phyloP scores from a whole-genome alignment of 1,140 invertebrate species.

The Steinernema khuongi region DNA sequence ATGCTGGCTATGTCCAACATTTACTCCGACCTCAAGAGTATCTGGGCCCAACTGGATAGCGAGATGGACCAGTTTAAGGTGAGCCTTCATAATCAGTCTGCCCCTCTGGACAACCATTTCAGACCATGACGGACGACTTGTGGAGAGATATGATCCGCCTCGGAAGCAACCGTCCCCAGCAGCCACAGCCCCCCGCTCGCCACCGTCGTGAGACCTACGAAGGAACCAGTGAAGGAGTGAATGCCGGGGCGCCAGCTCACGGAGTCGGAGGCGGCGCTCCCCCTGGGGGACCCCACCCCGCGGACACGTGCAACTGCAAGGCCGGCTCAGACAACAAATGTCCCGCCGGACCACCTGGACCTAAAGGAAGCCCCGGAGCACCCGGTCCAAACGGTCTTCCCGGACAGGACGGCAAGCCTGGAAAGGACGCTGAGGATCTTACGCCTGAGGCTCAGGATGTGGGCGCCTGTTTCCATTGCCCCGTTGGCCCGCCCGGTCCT shows the following conservation, averaged over 20 bases:
- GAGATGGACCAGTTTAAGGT: conserved; percentile 48
- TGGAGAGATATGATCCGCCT: conserved; percentile 48
- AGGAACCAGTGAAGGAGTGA: conserved; percentile 8
- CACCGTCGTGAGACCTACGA: conserved; percentile 36
- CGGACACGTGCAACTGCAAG: conserved; percentile 35
- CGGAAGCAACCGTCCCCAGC: conserved; percentile 10
- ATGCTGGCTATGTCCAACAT: conserved; percentile 50
- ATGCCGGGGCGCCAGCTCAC: conserved; percentile 6
- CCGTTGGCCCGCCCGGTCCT: conserved; percentile 29
- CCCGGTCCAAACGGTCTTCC: conserved; percentile 35
- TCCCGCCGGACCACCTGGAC: conserved; percentile 39
- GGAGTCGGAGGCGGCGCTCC: not conserved
- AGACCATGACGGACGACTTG: conserved; percentile 52
- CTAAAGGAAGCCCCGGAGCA: conserved; percentile 35
- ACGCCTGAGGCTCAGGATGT: conserved; percentile 20
- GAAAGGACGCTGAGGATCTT: conserved; percentile 28
- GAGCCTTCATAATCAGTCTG: not conserved
- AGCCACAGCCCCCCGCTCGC: conserved; percentile 9
- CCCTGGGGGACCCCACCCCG: conserved; percentile 18
- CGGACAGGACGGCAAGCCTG: conserved; percentile 32
- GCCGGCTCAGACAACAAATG: conserved; percentile 39
- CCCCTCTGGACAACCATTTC: not conserved
- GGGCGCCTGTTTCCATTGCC: conserved; percentile 31
- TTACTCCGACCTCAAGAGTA: conserved; percentile 51
- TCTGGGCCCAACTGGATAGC: conserved; percentile 52